Conservation (phyloP, 2,888 invertebrate genomes). For the Drosophila sordidula region DNA sequence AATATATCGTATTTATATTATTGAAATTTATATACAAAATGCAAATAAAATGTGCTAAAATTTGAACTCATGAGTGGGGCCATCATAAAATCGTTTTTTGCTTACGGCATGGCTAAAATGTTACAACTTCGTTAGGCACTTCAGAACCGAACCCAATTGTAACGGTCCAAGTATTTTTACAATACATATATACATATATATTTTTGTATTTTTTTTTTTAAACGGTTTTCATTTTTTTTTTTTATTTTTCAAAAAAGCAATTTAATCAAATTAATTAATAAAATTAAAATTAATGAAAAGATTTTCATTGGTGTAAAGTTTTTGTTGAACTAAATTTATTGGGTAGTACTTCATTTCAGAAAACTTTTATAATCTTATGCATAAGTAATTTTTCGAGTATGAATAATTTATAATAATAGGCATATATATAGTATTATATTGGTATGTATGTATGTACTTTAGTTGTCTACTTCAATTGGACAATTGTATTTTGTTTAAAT, state of each 20-base stretch:
- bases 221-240: constrained; percentile 3
- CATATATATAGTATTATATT: constrained; percentile 56
- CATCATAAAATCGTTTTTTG: constrained; percentile 82
- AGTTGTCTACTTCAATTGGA: constrained; percentile 52
- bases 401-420: constrained; percentile 59
- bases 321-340: constrained; percentile 87
- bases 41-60: constrained; percentile 69
- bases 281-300: constrained; percentile 81
- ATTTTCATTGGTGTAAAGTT: constrained; percentile 82
- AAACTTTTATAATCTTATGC: constrained; percentile 75
- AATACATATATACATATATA: constrained; percentile 49
- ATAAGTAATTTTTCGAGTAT: constrained; percentile 57
- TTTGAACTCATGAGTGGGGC: constrained; percentile 72
- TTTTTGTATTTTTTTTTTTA: constrained; percentile 25
- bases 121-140: constrained; percentile 69
- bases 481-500: constrained; percentile 24
- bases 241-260: constrained; percentile 69
- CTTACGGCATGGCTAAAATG: constrained; percentile 66
- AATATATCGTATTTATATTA: constrained; percentile 16
- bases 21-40: constrained; percentile 48
- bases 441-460: constrained; percentile 25
- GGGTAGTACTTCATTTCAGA: constrained; percentile 85
- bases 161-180: constrained; percentile 56
- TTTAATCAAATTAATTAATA: constrained; percentile 71
- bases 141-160: constrained; percentile 77